phyloP scores from a whole-genome alignment of 2,113 vertebrate species.

The Ptyas mucosa region DNA sequence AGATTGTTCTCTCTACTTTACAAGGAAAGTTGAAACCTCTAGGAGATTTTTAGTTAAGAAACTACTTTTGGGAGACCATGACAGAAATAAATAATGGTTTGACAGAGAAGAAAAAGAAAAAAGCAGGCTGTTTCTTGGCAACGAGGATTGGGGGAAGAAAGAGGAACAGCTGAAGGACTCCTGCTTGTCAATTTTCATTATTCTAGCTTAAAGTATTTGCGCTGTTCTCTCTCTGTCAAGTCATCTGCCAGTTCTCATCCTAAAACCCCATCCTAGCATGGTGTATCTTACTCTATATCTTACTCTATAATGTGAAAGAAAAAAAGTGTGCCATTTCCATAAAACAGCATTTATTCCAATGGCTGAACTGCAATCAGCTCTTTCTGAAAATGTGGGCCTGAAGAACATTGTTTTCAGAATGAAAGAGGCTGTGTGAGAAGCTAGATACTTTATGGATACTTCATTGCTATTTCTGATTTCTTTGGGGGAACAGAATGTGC shows the following conservation, averaged over 20 bases:
- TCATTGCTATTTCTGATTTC: background rate
- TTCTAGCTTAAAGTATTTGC: background rate
- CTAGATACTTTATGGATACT: background rate
- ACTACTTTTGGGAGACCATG: background rate
- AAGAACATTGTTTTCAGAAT: background rate
- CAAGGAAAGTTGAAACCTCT: background rate
- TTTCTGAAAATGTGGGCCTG: background rate
- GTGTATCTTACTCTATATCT: background rate
- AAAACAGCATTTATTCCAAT: background rate
- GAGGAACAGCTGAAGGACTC: background rate
- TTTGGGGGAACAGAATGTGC: background rate
- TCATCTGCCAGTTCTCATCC: background rate
- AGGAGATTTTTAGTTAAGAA: background rate
- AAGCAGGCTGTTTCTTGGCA: background rate
- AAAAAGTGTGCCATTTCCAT: background rate
- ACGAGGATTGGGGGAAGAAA: background rate
- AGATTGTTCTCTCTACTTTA: background rate
- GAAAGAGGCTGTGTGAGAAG: background rate
- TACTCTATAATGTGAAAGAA: background rate
- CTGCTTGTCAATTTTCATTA: background rate
- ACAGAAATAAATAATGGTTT: background rate
- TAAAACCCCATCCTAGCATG: background rate
- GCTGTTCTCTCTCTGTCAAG: background rate
- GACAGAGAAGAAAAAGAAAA: no score
- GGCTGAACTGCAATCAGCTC: background rate